Percentiles rank a stretch among this genome's conserved stretches.
Evolutionary conservation across 2,888 invertebrate species (phyloP).

Genomic region (Leptinotarsa haldemani): DNA sequence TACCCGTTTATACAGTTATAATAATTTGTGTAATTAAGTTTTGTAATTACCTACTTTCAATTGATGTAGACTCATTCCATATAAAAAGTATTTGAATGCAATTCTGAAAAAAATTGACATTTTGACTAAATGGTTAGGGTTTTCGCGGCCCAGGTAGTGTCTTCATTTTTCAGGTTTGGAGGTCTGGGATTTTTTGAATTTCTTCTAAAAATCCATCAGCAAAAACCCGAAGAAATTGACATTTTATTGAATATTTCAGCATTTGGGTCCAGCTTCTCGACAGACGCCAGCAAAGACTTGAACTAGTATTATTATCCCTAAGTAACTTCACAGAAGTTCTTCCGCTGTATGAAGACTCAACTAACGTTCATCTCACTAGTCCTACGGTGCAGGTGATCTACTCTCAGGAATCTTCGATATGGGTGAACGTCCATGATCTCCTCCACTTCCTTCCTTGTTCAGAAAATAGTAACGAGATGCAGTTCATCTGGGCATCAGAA

Average conservation of each 20-base stretch:
- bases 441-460: slow-evolving; percentile 81
- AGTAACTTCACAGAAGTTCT: slow-evolving; percentile 78
- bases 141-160: too few relatives aligned
- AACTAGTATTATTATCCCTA: slow-evolving; percentile 84
- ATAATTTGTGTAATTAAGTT: too few relatives aligned
- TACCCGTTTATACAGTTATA: too few relatives aligned
- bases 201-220: too few relatives aligned
- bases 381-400: slow-evolving; percentile 72
- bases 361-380: slow-evolving; percentile 59
- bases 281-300: slow-evolving; percentile 85
- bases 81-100: too few relatives aligned
- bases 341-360: slow-evolving; percentile 67
- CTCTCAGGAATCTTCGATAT: slow-evolving; percentile 79
- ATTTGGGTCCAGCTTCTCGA: slow-evolving; percentile 94
- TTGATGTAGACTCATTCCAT: too few relatives aligned
- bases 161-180: too few relatives aligned
- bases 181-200: too few relatives aligned
- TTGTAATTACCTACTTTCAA: too few relatives aligned
- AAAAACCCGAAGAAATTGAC: neutral
- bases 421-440: slow-evolving; percentile 95
- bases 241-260: slow-evolving; percentile 66
- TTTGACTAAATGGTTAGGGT: too few relatives aligned
- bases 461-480: slow-evolving; percentile 59
- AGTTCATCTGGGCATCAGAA: slow-evolving; percentile 93
- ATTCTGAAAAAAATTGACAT: too few relatives aligned